Evolutionary conservation across 2,888 invertebrate species (phyloP), one percentile per base, ranked within the genome.

Genomic region (Prostheceraeus crozeri): DNA sequence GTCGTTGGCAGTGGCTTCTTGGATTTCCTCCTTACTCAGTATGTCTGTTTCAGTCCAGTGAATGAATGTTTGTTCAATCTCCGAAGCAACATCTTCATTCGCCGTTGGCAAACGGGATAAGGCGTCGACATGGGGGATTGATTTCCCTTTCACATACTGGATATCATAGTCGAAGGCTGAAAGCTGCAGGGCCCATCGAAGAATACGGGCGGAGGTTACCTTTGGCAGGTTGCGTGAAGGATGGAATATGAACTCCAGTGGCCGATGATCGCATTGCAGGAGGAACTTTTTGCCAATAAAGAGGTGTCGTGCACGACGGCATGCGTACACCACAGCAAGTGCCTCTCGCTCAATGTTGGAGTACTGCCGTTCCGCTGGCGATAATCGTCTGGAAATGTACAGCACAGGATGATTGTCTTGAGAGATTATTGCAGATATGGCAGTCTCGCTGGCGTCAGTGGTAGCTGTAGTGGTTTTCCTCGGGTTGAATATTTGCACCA

Each of bases 121-220:
- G 6, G 57, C 57, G 31, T 57, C 57, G 31, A 57, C 60, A 57
- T 58, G 59, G 27, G 57, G 59, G 2, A 59, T 60, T 28, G n/a
- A 14, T 6, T 57, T 40, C 21, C 56, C 56, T 57, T 56, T 56
- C n/a, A 56, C 27, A 27, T 56, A 56, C 56, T 57, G 53, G 4
- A 54, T 56, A 27, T 56, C 56, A 10, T 55, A 56, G 16, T 56
- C 57, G 10, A 56, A 56, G 8, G 53, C 16, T 27, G 28, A 11
- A 21, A 57, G 56, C 10, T 56, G 35, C 14, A 53, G 14, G 14
- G 54, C 54, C 54, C 54, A 53, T 46, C 54, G 54, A 3, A 53
- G 14, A 2, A 53, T 14, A 16, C 54, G 35, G 45, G 54, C 54
- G 16, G 35, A 48, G n/a, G 54, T 52, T 2, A 53, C 54, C 21